Evolutionary conservation across 2,888 invertebrate genomes (phyloP), one percentile per base, ranked within the genome.

Genomic region (Hydriomena furcata): DNA sequence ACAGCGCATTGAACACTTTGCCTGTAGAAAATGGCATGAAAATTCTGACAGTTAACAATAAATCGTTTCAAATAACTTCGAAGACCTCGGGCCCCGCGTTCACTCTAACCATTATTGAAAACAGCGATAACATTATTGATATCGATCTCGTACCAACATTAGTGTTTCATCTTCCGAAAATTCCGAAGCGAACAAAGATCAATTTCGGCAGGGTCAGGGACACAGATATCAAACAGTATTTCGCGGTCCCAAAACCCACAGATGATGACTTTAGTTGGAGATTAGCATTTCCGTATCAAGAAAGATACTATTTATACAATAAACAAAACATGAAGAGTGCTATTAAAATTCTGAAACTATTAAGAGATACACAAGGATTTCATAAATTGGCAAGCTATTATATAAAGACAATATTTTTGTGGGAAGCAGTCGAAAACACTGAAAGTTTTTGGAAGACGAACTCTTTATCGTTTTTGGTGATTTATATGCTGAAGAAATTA

Each of bases 141-240:
- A 68, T 83, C 1, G 82, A 83, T 61, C 68, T 83, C 20, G 83
- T 83, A 7, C 83, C 83, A 7, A 79, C 82, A 1, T 68, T 83
- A 61, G 60, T 60, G 7, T 82, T 83, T 55, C 40, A 61, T 20
- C 52, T 78, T 20, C 76, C 79, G 2, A 76, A 73, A 58, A 52
- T 38, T 44, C 81, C 82, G 0, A n/a, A 7, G 2, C 20, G 44
- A 23, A 68, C 78, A 5, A 66, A 61, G 42, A 65, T 81, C n/a
- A 60, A 71, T 52, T 81, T 82, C 52, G 11, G 45, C 1, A 78
- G 66, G 60, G 66, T 71, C 1, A 41, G 36, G 38, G 25, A 31
- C 1, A 73, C 69, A 7, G 61, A 67, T 5, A 59, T 65, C 7
- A 45, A 44, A n/a, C 44, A 62, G 34, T 83, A 81, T 63, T 82